phyloP scores from a whole-genome alignment of 2,113 vertebrate genomes.

The Ciconia boyciana region DNA sequence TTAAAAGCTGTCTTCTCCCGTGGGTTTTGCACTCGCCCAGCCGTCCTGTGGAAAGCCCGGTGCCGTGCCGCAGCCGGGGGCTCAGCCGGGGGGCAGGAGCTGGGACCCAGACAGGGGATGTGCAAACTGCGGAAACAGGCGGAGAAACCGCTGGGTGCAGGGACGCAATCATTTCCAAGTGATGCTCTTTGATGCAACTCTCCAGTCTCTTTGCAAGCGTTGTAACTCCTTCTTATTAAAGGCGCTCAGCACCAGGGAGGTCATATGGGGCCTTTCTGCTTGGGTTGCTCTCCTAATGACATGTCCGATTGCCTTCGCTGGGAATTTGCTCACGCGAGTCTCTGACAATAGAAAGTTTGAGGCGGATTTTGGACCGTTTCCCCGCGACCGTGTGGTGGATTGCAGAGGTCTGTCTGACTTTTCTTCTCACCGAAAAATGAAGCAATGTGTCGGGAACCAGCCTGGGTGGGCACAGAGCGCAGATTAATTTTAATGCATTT shows the following conservation, averaged over 20 bases:
- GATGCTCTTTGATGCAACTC: neutral
- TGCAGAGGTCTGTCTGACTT: neutral
- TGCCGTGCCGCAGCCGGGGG: neutral
- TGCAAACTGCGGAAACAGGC: neutral
- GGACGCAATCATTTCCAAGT: accelerated
- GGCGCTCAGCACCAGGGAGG: neutral
- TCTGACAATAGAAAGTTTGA: neutral
- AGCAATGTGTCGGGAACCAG: accelerated
- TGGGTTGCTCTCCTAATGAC: constrained; percentile 43
- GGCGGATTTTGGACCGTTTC: neutral
- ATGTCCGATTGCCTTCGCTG: neutral
- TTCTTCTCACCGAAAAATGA: neutral
- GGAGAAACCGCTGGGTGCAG: neutral
- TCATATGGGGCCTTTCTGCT: constrained; percentile 65
- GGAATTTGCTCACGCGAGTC: neutral
- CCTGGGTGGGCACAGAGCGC: neutral
- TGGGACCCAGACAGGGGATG: neutral
- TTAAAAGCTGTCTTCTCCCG: neutral
- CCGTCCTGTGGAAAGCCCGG: accelerated
- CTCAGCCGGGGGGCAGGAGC: neutral
- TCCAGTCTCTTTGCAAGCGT: neutral
- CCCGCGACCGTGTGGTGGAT: neutral
- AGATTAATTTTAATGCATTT: neutral
- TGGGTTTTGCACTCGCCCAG: neutral
- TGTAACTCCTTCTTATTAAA: neutral